Conservation (phyloP, 2,888 invertebrate genomes). For the Xanthorhoe designata region DNA sequence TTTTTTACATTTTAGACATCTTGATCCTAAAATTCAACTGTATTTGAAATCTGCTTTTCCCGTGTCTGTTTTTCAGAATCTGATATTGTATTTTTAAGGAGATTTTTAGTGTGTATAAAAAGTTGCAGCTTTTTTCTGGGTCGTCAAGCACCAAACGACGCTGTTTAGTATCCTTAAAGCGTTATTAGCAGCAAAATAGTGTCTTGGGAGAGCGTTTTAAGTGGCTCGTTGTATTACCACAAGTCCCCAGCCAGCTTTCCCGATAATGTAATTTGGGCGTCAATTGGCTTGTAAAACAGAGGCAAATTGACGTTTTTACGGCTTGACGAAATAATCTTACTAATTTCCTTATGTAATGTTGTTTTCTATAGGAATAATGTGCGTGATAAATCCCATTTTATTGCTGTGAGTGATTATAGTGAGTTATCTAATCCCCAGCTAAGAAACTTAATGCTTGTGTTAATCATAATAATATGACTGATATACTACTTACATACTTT, state of each 20-base stretch:
- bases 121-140: not conserved
- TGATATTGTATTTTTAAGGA: no score
- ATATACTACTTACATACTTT: no score
- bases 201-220: slow-evolving; percentile 53
- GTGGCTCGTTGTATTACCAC: slow-evolving; percentile 53
- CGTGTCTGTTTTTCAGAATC: no score
- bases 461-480: no score
- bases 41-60: no score
- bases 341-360: slow-evolving; percentile 10
- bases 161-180: slow-evolving; percentile 57
- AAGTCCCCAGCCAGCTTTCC: slow-evolving; percentile 39
- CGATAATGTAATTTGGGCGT: slow-evolving; percentile 43
- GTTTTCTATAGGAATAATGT: slow-evolving; percentile 8
- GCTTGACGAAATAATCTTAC: slow-evolving; percentile 20
- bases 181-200: slow-evolving; percentile 59
- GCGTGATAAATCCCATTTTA: not conserved
- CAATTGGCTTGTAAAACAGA: slow-evolving; percentile 43
- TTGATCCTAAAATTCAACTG: no score
- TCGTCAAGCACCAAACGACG: slow-evolving; percentile 41
- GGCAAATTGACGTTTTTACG: slow-evolving; percentile 38
- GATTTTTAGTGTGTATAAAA: not conserved
- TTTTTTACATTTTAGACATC: no score
- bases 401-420: not conserved
- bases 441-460: no score
- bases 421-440: no score